Conservation (phyloP, 2,797 vertebrate species). For the Graptemys geographica region DNA sequence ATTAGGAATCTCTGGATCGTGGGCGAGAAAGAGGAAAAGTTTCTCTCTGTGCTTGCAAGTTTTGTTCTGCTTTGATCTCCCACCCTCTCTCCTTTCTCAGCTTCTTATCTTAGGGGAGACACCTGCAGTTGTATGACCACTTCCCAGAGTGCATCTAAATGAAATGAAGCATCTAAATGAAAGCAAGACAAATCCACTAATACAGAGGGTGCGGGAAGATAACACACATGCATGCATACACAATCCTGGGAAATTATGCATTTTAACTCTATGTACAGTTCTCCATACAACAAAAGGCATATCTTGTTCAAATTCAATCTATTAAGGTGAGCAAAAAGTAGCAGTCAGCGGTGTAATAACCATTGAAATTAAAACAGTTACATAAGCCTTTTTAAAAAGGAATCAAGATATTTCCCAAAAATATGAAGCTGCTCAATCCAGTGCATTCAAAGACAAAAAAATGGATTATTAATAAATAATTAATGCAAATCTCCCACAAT, state of each 20-base stretch:
- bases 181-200: constrained; percentile 1
- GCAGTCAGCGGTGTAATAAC: not conserved
- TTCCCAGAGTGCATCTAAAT: not conserved
- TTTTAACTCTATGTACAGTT: not conserved
- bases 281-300: not conserved
- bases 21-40: too few relatives aligned
- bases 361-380: not conserved
- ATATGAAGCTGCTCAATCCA: not conserved
- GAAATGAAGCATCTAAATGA: not conserved
- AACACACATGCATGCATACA: not conserved
- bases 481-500: not conserved
- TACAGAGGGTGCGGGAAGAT: not conserved
- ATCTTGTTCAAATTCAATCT: constrained; percentile 6
- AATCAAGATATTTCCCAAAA: constrained; percentile 2
- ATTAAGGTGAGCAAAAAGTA: not conserved
- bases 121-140: not conserved
- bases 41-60: too few relatives aligned
- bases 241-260: too few relatives aligned
- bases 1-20: too few relatives aligned
- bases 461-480: not conserved
- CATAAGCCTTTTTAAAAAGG: not conserved
- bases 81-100: too few relatives aligned
- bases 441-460: not conserved
- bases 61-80: too few relatives aligned
- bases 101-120: not conserved